These are phyloP conservation scores for Chrysomallon squamiferum DNA, from an alignment of 1,140 invertebrate species.

Conservation along the genomic window DNA sequence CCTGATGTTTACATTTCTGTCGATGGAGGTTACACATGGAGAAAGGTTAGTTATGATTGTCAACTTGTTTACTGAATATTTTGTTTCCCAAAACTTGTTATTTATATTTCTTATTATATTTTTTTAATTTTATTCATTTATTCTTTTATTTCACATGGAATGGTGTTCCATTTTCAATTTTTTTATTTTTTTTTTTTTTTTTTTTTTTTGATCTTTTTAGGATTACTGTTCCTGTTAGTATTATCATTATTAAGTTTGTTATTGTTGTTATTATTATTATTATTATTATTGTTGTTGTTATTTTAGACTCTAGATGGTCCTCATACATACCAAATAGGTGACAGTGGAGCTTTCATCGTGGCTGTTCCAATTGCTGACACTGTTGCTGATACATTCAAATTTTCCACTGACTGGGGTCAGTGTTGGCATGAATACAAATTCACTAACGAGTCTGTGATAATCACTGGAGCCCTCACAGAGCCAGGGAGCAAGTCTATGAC, in stretches of 20 bases:
- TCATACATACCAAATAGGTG: slow-evolving; percentile 60
- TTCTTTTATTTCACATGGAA: too few relatives aligned
- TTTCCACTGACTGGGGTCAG: slow-evolving; percentile 57
- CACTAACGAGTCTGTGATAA: slow-evolving; percentile 75
- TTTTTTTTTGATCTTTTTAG: neutral
- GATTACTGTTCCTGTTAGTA: too few relatives aligned
- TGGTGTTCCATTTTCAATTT: neutral
- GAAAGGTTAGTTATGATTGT: slow-evolving; percentile 33
- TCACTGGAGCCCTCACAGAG: slow-evolving; percentile 77
- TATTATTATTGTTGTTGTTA: too few relatives aligned
- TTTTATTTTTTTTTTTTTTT: neutral
- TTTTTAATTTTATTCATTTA: too few relatives aligned
- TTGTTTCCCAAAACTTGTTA: too few relatives aligned
- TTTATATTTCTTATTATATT: too few relatives aligned
- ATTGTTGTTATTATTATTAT: too few relatives aligned
- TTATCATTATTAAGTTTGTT: too few relatives aligned
- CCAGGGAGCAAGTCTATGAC: slow-evolving; percentile 66
- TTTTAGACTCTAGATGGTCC: slow-evolving; percentile 58
- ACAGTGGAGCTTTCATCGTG: slow-evolving; percentile 61
- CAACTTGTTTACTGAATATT: too few relatives aligned
- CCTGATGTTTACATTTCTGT: slow-evolving; percentile 60
- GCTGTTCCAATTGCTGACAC: slow-evolving; percentile 70
- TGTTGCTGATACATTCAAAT: slow-evolving; percentile 77
- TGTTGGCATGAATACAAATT: slow-evolving; percentile 62
- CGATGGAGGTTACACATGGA: slow-evolving; percentile 63